Evolutionary conservation across 1,140 invertebrate genomes (phyloP).

Genomic region (Drosophila asahinai): DNA sequence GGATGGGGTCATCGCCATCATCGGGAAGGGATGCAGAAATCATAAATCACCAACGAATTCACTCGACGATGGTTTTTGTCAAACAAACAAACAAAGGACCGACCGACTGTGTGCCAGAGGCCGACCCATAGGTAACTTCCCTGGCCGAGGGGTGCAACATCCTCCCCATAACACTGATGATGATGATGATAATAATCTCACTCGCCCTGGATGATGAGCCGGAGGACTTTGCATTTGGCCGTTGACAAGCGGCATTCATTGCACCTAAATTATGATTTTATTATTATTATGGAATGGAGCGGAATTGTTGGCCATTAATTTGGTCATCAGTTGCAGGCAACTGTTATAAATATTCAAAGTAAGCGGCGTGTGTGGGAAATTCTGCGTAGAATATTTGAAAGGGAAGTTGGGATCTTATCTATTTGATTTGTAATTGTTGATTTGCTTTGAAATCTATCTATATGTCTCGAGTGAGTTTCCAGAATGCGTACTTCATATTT

Average conservation of each 20-base stretch:
- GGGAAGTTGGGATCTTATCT: not conserved
- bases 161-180: constrained; percentile 41
- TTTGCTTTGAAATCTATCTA: too few relatives aligned
- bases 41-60: constrained; percentile 79
- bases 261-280: constrained; percentile 82
- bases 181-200: constrained; percentile 37
- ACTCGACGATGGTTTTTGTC: constrained; percentile 81
- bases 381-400: constrained; percentile 11
- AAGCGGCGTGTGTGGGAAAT: constrained; percentile 44
- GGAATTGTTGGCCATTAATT: constrained; percentile 70
- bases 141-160: constrained; percentile 65
- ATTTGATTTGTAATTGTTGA: too few relatives aligned
- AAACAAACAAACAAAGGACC: constrained; percentile 78
- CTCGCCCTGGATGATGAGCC: constrained; percentile 36
- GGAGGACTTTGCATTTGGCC: constrained; percentile 65
- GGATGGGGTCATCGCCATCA: constrained; percentile 53
- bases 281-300: constrained; percentile 66
- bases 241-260: constrained; percentile 81
- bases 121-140: constrained; percentile 66
- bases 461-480: too few relatives aligned
- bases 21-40: constrained; percentile 66
- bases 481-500: too few relatives aligned
- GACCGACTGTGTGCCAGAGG: constrained; percentile 39
- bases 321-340: constrained; percentile 75
- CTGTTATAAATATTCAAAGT: constrained; percentile 66